These are phyloP conservation scores for Solea senegalensis DNA, from an alignment of 2,113 vertebrate genomes.

Conservation along the genomic window DNA sequence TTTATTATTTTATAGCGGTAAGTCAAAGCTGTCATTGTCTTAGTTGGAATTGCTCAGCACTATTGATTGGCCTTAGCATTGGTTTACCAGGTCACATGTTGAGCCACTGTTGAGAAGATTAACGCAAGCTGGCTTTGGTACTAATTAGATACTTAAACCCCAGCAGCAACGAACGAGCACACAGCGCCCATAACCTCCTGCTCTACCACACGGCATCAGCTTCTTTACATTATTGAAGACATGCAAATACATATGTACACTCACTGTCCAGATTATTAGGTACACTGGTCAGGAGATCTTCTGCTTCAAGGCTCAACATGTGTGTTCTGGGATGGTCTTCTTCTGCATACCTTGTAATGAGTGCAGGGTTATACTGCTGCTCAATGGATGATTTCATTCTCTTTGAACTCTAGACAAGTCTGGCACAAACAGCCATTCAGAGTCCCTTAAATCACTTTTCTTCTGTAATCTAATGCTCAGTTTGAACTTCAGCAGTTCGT, in stretches of 20 bases:
- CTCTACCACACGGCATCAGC: slow-evolving; percentile 37
- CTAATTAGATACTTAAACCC: slow-evolving; percentile 86
- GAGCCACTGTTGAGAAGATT: slow-evolving; percentile 80
- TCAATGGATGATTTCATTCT: too few species aligned
- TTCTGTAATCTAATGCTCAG: too few species aligned
- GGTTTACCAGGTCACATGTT: slow-evolving; percentile 81
- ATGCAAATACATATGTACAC: background rate
- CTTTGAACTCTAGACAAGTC: too few species aligned
- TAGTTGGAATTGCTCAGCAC: slow-evolving; percentile 47
- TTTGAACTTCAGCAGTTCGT: too few species aligned
- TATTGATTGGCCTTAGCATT: slow-evolving; percentile 71
- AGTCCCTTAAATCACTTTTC: too few species aligned
- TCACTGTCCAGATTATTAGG: too few species aligned
- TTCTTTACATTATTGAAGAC: slow-evolving; percentile 31
- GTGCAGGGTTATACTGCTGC: too few species aligned
- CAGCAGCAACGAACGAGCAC: slow-evolving; percentile 74
- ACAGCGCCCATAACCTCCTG: slow-evolving; percentile 68
- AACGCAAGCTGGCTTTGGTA: slow-evolving; percentile 77
- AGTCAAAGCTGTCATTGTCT: slow-evolving; percentile 56
- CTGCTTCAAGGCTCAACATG: too few species aligned
- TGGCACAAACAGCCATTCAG: too few species aligned
- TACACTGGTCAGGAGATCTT: too few species aligned
- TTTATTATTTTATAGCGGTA: slow-evolving; percentile 4
- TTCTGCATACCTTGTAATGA: too few species aligned
- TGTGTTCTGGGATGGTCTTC: too few species aligned